A percentile compares a stretch with the other conserved stretches of the same genome.
phyloP scores from a whole-genome alignment of 2,797 vertebrate genomes.

The Phataginus tetradactyla region DNA sequence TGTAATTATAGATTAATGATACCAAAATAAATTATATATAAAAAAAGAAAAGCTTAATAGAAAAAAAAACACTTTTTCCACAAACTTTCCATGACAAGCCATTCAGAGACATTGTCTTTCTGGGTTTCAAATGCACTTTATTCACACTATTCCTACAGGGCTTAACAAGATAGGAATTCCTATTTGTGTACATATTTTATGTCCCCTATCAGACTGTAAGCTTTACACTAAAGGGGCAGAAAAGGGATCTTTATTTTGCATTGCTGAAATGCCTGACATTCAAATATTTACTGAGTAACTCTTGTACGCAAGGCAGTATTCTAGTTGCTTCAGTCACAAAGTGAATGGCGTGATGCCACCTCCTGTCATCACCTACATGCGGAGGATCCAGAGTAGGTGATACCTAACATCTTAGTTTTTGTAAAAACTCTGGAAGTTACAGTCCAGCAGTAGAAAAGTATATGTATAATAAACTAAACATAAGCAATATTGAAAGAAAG shows the following conservation, averaged over 20 bases:
- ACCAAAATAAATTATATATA: too few species aligned
- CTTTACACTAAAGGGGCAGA: background rate
- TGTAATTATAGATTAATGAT: too few species aligned
- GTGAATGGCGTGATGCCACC: background rate
- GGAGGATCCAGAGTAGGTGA: background rate
- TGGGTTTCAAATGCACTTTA: background rate
- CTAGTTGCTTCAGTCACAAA: background rate
- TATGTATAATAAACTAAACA: background rate
- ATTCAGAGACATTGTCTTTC: background rate
- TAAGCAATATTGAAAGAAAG: background rate
- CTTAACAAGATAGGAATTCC: background rate
- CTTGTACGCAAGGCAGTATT: background rate
- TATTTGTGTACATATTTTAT: background rate
- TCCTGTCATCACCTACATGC: background rate
- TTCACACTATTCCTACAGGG: background rate
- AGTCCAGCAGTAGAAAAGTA: background rate
- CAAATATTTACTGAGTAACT: background rate
- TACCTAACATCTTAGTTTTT: background rate
- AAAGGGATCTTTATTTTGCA: background rate
- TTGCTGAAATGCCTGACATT: background rate
- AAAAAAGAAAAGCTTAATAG: too few species aligned
- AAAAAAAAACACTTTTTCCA: background rate
- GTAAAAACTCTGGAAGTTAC: background rate
- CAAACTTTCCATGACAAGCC: background rate
- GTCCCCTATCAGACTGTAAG: background rate